Percentiles rank a stretch among this genome's conserved stretches.
Conservation (phyloP, 2,888 invertebrate species). For the Callinectes sapidus region DNA sequence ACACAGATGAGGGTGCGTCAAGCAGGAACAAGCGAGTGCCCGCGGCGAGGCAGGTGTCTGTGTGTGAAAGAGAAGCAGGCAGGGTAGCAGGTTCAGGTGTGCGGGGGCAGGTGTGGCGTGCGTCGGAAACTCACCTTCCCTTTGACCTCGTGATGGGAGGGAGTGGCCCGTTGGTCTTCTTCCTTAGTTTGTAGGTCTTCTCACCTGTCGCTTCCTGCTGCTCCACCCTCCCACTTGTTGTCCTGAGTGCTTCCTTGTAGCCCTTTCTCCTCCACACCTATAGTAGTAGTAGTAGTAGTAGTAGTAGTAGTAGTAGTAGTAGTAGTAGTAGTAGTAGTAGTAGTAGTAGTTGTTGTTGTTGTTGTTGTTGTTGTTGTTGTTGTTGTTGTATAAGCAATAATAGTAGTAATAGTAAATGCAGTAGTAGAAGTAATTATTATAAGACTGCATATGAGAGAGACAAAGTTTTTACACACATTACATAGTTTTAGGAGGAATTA, state of each 20-base stretch:
- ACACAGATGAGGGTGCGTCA: too few species aligned
- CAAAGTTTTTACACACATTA: not conserved
- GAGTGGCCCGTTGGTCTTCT: not conserved
- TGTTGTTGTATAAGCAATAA: too few species aligned
- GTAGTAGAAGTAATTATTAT: not conserved
- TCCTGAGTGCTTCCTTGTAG: not conserved
- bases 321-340: not conserved
- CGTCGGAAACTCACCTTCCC: not conserved
- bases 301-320: constrained; percentile 24
- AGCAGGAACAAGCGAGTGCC: too few species aligned
- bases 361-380: too few species aligned
- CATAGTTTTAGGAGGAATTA: too few species aligned
- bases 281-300: constrained; percentile 15
- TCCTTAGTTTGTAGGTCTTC: not conserved
- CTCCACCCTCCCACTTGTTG: not conserved
- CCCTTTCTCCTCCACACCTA: too few species aligned
- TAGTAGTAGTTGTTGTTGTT: not conserved
- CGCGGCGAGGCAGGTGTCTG: too few species aligned
- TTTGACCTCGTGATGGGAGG: not conserved
- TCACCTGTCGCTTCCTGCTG: not conserved
- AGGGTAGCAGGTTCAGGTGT: too few species aligned
- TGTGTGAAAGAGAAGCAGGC: too few species aligned
- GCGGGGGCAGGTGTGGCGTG: not conserved
- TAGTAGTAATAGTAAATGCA: not conserved
- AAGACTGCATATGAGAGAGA: too few species aligned